These are phyloP conservation scores for Drosophila obscura DNA, from an alignment of 1,140 invertebrate species.

Conservation along the genomic window DNA sequence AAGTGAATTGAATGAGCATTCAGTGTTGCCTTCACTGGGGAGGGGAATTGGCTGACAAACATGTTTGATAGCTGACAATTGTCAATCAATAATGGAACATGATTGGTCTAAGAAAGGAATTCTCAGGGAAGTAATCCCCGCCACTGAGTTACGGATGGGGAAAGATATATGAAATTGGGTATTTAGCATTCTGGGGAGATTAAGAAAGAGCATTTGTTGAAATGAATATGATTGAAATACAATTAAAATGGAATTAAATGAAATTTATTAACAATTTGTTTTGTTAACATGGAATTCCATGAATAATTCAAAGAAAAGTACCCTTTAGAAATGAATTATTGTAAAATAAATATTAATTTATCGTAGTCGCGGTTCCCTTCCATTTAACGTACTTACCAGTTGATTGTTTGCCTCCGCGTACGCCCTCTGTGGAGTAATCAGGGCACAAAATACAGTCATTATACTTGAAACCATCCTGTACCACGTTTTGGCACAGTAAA, in stretches of 20 bases:
- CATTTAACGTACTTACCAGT: background rate
- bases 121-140: background rate
- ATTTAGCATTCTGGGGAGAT: background rate
- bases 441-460: slow-evolving; percentile 57
- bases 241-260: too few species aligned
- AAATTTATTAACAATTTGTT: too few species aligned
- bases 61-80: slow-evolving; percentile 42
- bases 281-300: too few species aligned
- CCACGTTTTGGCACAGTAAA: slow-evolving; percentile 28
- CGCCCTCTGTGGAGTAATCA: slow-evolving; percentile 39
- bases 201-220: background rate
- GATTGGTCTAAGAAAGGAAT: slow-evolving; percentile 8
- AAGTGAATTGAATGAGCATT: slow-evolving; percentile 52
- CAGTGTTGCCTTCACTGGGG: slow-evolving; percentile 22
- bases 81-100: slow-evolving; percentile 21
- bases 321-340: too few species aligned
- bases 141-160: background rate
- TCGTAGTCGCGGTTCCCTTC: background rate
- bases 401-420: slow-evolving; percentile 20
- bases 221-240: background rate
- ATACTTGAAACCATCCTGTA: slow-evolving; percentile 37
- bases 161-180: background rate
- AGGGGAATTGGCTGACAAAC: slow-evolving; percentile 39
- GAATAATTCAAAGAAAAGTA: too few species aligned
- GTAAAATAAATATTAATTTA: too few species aligned